Evolutionary conservation across 2,888 invertebrate genomes (phyloP), one percentile per base, ranked within the genome.

Genomic region (Macrosiphum euphorbiae): DNA sequence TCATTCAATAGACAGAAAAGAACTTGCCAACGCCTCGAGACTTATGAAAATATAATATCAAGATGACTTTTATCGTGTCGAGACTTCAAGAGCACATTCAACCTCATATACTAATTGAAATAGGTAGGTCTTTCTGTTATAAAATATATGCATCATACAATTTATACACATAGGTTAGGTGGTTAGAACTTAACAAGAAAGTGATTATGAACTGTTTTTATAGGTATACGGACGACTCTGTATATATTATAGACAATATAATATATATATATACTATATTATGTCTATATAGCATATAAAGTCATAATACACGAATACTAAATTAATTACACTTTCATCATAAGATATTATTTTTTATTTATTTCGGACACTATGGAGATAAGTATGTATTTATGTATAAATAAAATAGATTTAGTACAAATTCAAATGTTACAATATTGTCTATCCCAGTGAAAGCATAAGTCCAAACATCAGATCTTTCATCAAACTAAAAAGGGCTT

Each of bases 1-100:
- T 89, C 58, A 61, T 28, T 89, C 89, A 61, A 61, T 61, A 61
- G 89, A 61, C n/a, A 89, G n/a, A 61, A 61, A 89, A 13, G 7
- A 88, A 58, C 16, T 58, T 58, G 16, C 26, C 88, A 58, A 44
- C 58, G 89, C 89, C 61, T 61, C 44, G 13, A 88, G 88, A 61
- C 61, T 61, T 61, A 58, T 44, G 61, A 89, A 89, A 61, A 44
- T 47, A 89, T 89, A 89, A 47, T 61, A 61, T 44, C 58, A 44
- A 89, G 61, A 89, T 89, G 89, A 47, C 24, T 89, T n/a, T 88
- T 88, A 35, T 88, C 28, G 4, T 55, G 26, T 88, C 41, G 41
- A 55, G 55, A 55, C 55, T 55, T 55, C 55, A 5, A 24, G 88
- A 55, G 41, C 35, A 26, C 88, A 55, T 88, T 55, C 55, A 55